Evolutionary conservation across 2,888 invertebrate species (phyloP).

Genomic region (Timema podura): DNA sequence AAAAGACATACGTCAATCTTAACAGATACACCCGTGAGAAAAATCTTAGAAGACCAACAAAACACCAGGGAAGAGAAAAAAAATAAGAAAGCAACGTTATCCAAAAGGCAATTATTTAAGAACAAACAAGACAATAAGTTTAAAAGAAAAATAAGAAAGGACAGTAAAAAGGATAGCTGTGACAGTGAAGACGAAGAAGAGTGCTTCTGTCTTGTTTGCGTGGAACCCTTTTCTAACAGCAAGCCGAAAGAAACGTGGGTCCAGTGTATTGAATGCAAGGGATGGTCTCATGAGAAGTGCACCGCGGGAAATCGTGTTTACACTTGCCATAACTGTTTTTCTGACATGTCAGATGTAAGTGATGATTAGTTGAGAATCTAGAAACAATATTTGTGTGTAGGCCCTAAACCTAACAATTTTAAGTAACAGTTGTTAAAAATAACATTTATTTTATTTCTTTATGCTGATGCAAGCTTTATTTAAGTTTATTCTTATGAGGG

Average conservation of each 20-base stretch:
- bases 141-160: slow-evolving; percentile 1
- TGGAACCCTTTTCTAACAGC: slow-evolving; percentile 6
- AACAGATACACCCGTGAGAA: not conserved
- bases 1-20: not conserved
- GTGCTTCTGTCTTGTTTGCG: slow-evolving; percentile 6
- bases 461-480: no score
- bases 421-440: no score
- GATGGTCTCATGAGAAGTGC: slow-evolving; percentile 12
- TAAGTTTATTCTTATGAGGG: no score
- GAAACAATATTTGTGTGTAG: no score
- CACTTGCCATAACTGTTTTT: slow-evolving; percentile 14
- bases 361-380: not conserved
- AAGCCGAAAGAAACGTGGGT: slow-evolving; percentile 4
- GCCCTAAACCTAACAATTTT: no score
- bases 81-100: not conserved
- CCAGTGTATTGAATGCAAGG: slow-evolving; percentile 6
- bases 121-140: not conserved
- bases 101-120: slow-evolving; percentile 8
- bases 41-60: not conserved
- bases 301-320: slow-evolving; percentile 2
- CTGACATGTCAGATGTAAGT: not conserved
- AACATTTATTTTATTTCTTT: no score
- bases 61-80: not conserved
- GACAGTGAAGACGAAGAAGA: slow-evolving; percentile 12
- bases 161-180: not conserved